Conservation (phyloP, 1,140 invertebrate genomes). For the Pectinophora gossypiella region DNA sequence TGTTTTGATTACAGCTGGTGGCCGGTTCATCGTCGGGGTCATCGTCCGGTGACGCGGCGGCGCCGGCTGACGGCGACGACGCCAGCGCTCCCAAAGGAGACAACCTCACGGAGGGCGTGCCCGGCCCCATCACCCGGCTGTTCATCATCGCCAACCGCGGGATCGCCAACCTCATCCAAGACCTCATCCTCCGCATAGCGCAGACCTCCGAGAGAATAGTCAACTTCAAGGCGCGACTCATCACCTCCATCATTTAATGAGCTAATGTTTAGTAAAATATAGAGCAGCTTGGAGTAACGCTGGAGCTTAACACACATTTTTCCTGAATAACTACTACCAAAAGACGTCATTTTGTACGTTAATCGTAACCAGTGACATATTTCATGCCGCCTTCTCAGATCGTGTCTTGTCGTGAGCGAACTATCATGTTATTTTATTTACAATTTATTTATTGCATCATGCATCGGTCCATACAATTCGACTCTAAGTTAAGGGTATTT, state of each 20-base stretch:
- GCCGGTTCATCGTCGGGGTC: conserved; percentile 84
- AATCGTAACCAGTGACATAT: neutral
- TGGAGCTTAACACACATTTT: neutral
- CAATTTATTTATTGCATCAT: too few relatives aligned
- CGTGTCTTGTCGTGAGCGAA: too few relatives aligned
- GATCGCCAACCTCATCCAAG: conserved; percentile 88
- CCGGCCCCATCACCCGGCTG: conserved; percentile 88
- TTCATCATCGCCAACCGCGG: conserved; percentile 90
- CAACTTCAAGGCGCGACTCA: conserved; percentile 92
- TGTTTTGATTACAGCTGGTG: conserved; percentile 78
- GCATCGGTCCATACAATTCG: too few relatives aligned
- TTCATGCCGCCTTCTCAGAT: too few relatives aligned
- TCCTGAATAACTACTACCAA: neutral
- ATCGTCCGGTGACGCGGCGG: conserved; percentile 77
- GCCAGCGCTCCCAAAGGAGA: conserved; percentile 76
- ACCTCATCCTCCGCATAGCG: conserved; percentile 89
- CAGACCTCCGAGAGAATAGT: conserved; percentile 92
- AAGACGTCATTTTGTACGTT: neutral
- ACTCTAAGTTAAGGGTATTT: too few relatives aligned
- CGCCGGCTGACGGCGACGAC: conserved; percentile 75
- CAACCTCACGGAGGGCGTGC: conserved; percentile 84
- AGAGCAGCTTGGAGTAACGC: conserved; percentile 12
- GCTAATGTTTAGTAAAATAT: conserved; percentile 40
- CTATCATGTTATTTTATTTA: too few relatives aligned
- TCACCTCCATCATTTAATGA: conserved; percentile 89